These are phyloP conservation scores for Phoxinus dragarum DNA, from an alignment of 2,797 vertebrate genomes.

Conservation along the genomic window DNA sequence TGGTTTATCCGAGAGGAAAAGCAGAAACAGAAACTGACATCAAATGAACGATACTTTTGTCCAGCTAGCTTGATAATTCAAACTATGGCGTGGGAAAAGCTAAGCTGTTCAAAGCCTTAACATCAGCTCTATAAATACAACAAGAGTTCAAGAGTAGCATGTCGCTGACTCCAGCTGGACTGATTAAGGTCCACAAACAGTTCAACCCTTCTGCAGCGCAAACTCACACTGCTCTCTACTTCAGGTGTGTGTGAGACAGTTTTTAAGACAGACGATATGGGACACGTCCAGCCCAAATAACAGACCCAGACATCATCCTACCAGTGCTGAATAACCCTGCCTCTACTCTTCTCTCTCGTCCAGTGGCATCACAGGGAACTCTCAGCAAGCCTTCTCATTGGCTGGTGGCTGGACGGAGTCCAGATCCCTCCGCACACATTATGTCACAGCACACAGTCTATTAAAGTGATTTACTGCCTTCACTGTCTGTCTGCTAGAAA, in stretches of 20 bases:
- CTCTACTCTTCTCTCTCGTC: background rate
- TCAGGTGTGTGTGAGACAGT: slow-evolving; percentile 43
- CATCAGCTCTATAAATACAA: slow-evolving; percentile 17
- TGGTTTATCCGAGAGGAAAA: slow-evolving; percentile 27
- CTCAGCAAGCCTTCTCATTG: background rate
- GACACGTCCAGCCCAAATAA: slow-evolving; percentile 38
- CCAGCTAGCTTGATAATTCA: slow-evolving; percentile 12
- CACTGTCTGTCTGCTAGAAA: background rate
- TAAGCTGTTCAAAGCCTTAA: slow-evolving; percentile 17
- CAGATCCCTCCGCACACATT: slow-evolving; percentile 19
- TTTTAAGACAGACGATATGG: slow-evolving; percentile 5
- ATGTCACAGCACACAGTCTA: slow-evolving; percentile 38
- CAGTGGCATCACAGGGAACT: slow-evolving; percentile 7
- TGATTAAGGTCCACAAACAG: slow-evolving; percentile 17
- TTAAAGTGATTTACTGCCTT: slow-evolving; percentile 44
- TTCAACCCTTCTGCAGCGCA: background rate
- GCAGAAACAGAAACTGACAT: background rate
- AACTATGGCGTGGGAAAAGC: slow-evolving; percentile 2
- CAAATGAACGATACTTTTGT: slow-evolving; percentile 30
- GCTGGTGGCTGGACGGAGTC: background rate
- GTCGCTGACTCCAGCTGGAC: slow-evolving; percentile 14
- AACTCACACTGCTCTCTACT: background rate
- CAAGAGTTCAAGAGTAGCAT: slow-evolving; percentile 17
- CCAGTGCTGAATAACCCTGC: background rate
- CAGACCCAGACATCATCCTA: slow-evolving; percentile 40